phyloP scores from a whole-genome alignment of 2,113 vertebrate species.

The Podarcis raffonei region DNA sequence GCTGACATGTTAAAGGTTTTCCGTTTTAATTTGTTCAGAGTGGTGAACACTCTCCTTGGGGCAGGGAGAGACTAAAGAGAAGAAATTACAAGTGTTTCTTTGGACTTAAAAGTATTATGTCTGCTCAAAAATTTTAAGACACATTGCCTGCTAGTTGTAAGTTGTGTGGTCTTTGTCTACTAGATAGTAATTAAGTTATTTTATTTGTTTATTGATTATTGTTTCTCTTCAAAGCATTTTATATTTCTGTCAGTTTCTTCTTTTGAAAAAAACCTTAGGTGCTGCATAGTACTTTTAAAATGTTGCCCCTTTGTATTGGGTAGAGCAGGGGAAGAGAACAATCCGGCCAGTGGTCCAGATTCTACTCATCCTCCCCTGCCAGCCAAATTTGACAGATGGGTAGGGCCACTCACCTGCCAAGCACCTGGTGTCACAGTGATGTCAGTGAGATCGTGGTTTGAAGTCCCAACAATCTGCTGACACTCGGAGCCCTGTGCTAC shows the following conservation, averaged over 20 bases:
- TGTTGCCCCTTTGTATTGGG: slow-evolving; percentile 29
- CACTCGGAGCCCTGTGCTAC: too few relatives aligned
- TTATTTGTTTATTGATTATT: slow-evolving; percentile 24
- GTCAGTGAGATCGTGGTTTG: too few relatives aligned
- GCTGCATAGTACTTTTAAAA: slow-evolving; percentile 8
- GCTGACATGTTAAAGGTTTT: neutral
- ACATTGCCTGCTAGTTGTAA: slow-evolving; percentile 16
- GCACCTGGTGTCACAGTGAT: too few relatives aligned
- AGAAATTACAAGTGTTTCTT: slow-evolving; percentile 15
- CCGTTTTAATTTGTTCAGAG: neutral
- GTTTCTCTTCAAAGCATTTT: slow-evolving; percentile 33
- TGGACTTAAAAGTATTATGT: slow-evolving; percentile 29
- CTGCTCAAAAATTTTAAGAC: slow-evolving; percentile 22
- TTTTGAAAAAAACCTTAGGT: slow-evolving; percentile 7
- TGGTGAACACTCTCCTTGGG: slow-evolving; percentile 3
- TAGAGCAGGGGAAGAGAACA: neutral
- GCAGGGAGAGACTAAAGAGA: slow-evolving; percentile 3
- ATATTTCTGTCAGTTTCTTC: neutral
- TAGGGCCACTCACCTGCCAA: too few relatives aligned
- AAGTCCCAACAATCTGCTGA: too few relatives aligned
- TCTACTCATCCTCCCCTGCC: too few relatives aligned
- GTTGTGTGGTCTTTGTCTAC: neutral
- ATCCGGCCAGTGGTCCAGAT: too few relatives aligned
- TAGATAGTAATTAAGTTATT: slow-evolving; percentile 22
- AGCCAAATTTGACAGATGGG: too few relatives aligned